Evolutionary conservation across 2,797 vertebrate species (phyloP).

Genomic region (Rhodeus uyekii): DNA sequence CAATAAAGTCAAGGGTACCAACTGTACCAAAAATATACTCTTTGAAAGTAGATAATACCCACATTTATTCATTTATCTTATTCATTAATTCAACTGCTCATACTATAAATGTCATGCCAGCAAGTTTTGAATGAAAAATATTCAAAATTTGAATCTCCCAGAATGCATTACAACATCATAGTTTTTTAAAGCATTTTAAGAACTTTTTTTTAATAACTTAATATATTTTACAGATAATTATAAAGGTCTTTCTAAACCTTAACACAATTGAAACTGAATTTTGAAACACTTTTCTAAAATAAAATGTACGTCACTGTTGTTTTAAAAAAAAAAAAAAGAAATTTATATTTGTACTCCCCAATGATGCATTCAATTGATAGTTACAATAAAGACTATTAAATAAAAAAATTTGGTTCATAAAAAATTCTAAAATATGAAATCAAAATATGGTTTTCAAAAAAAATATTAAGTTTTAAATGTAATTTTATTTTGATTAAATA

Average conservation of each 20-base stretch:
- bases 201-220: background rate
- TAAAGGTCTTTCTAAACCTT: background rate
- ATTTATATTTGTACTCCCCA: too few relatives aligned
- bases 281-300: background rate
- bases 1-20: background rate
- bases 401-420: too few relatives aligned
- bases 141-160: background rate
- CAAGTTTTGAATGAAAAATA: background rate
- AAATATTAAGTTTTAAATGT: too few relatives aligned
- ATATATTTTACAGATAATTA: background rate
- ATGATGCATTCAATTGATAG: too few relatives aligned
- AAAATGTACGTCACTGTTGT: too few relatives aligned
- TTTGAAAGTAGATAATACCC: background rate
- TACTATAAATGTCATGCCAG: background rate
- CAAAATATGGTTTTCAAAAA: background rate
- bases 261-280: background rate
- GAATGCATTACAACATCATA: background rate
- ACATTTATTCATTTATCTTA: background rate
- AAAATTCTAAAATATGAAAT: background rate
- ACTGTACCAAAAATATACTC: background rate
- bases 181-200: background rate
- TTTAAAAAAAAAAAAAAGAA: too few relatives aligned
- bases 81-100: too few relatives aligned
- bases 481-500: slow-evolving; percentile 4
- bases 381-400: background rate